phyloP scores from a whole-genome alignment of 1,140 invertebrate genomes.

The Papilio xuthus region DNA sequence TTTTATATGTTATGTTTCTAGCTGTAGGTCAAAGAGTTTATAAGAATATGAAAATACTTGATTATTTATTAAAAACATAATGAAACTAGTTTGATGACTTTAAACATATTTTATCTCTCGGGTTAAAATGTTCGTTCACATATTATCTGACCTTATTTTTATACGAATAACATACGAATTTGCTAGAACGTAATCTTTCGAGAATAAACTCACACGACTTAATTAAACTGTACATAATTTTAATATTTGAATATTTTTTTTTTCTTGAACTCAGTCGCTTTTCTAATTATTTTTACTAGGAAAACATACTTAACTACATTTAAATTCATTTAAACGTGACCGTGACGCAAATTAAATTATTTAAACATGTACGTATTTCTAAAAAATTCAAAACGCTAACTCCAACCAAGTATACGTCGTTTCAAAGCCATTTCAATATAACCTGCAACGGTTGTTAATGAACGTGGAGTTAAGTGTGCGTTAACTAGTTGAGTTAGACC shows the following conservation, averaged over 20 bases:
- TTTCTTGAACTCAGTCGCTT: neutral
- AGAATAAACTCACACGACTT: neutral
- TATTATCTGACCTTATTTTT: conserved; percentile 7
- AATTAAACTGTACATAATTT: neutral
- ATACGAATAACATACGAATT: neutral
- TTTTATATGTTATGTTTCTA: too few relatives aligned
- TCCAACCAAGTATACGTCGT: conserved; percentile 2
- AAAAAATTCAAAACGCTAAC: neutral
- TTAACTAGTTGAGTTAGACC: neutral
- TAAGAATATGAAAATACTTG: neutral
- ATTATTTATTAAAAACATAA: neutral
- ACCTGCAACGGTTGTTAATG: conserved; percentile 2
- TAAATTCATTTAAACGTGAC: neutral
- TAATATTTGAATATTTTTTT: neutral
- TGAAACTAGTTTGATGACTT: conserved; percentile 7
- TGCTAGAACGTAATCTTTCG: neutral
- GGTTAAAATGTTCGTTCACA: neutral
- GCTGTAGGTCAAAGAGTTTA: neutral
- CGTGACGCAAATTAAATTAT: conserved; percentile 11
- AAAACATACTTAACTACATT: neutral
- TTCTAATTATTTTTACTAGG: neutral
- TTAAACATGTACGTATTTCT: conserved; percentile 1
- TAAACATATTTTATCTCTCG: neutral
- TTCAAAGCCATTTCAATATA: neutral
- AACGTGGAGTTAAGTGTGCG: neutral